These are phyloP conservation scores for Thamnaconus septentrionalis DNA, from an alignment of 2,113 vertebrate genomes.

Conservation along the genomic window DNA sequence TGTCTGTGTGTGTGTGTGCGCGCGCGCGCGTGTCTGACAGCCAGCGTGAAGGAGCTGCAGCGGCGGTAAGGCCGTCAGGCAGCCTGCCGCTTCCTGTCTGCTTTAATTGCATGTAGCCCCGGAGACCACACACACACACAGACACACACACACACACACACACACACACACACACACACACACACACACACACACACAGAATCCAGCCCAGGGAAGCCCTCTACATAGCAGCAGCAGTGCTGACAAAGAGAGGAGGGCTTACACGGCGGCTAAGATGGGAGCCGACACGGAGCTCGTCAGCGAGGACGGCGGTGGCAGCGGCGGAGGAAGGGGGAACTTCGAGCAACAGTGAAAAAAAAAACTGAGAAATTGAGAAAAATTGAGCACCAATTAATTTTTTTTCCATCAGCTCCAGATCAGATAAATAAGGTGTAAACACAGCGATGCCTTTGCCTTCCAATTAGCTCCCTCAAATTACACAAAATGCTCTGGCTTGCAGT, in stretches of 20 bases:
- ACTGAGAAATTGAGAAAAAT: conserved; percentile 10
- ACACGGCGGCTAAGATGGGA: conserved; percentile 51
- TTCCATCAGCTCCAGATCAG: conserved; percentile 20
- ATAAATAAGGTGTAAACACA: conserved; percentile 33
- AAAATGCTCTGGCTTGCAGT: too few relatives aligned
- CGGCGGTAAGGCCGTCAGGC: conserved; percentile 49
- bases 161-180: conserved; percentile 21
- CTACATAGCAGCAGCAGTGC: conserved; percentile 43
- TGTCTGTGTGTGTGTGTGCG: conserved; percentile 9
- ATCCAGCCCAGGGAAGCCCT: conserved; percentile 47
- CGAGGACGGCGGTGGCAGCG: conserved; percentile 28
- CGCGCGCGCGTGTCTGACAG: conserved; percentile 37
- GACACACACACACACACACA: conserved; percentile 30
- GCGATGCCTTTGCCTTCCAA: conserved; percentile 7
- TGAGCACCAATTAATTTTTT: not conserved
- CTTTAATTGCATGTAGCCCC: conserved; percentile 67
- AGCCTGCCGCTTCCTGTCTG: conserved; percentile 61
- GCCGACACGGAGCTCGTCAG: conserved; percentile 49
- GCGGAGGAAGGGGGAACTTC: not conserved
- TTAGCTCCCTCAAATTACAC: conserved; percentile 29
- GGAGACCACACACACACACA: conserved; percentile 38
- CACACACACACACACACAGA: conserved; percentile 10
- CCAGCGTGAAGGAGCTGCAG: conserved; percentile 45
- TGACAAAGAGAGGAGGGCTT: conserved; percentile 55
- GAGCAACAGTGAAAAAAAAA: conserved; percentile 14